These are phyloP conservation scores for Halichoerus grypus DNA, from an alignment of 2,113 vertebrate species.

Conservation along the genomic window DNA sequence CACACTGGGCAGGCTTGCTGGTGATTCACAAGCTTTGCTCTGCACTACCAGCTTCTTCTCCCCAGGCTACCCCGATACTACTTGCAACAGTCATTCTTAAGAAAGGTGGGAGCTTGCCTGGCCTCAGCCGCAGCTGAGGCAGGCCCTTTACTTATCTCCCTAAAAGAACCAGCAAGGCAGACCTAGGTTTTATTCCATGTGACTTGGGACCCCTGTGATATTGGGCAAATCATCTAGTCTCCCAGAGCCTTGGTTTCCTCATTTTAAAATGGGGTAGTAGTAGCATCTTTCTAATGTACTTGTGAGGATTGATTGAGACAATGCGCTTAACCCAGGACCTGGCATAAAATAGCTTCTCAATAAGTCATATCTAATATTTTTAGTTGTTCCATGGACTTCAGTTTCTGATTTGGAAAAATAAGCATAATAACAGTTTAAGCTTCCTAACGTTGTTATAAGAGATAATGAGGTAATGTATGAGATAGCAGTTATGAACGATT, in stretches of 20 bases:
- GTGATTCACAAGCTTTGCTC: constrained; percentile 41
- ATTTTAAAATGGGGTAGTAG: neutral
- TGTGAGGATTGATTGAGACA: neutral
- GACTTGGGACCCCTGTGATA: neutral
- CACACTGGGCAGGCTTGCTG: neutral
- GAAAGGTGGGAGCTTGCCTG: neutral
- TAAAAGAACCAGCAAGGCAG: neutral
- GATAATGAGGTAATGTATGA: constrained; percentile 19
- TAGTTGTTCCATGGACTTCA: constrained; percentile 11
- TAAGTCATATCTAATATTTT: constrained; percentile 45
- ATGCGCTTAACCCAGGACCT: neutral
- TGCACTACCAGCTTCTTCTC: neutral
- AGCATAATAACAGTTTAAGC: constrained; percentile 38
- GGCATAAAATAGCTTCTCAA: neutral
- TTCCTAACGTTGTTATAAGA: constrained; percentile 23
- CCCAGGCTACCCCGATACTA: constrained; percentile 19
- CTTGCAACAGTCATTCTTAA: neutral
- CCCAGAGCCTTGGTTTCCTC: neutral
- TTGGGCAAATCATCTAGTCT: neutral
- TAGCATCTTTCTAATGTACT: neutral
- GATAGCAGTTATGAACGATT: neutral
- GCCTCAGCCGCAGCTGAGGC: neutral
- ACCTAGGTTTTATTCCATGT: neutral
- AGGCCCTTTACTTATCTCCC: neutral
- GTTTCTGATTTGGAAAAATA: constrained; percentile 57